Percentiles rank a stretch among this genome's conserved stretches.
Evolutionary conservation across 2,113 vertebrate species (phyloP).

Genomic region (Herpetotheres cachinnans): DNA sequence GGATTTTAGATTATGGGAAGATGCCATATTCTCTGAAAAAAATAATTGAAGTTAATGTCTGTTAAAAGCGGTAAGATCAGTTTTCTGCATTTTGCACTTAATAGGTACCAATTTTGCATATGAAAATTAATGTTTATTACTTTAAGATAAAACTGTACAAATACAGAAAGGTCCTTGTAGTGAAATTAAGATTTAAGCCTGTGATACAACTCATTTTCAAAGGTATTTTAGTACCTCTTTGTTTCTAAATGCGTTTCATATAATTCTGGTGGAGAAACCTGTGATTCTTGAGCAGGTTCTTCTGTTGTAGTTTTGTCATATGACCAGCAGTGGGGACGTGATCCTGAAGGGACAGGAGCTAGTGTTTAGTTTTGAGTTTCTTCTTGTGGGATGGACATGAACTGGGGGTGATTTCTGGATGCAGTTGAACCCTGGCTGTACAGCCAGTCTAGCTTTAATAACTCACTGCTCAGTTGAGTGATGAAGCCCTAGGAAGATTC

Average conservation of each 20-base stretch:
- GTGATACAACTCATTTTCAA: neutral
- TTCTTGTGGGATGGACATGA: neutral
- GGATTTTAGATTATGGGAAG: neutral
- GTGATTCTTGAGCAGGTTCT: neutral
- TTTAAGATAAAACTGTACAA: neutral
- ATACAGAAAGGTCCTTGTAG: neutral
- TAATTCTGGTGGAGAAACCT: neutral
- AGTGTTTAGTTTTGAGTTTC: neutral
- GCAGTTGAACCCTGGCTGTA: neutral
- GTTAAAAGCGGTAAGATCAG: neutral
- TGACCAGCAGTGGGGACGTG: neutral
- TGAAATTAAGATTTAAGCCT: neutral
- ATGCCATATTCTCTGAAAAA: neutral
- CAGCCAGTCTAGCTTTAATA: neutral
- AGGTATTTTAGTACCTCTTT: neutral
- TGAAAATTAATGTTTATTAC: neutral
- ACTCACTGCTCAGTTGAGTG: neutral
- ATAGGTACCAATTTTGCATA: neutral
- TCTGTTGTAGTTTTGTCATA: neutral
- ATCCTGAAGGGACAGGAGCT: neutral
- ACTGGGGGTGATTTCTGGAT: neutral
- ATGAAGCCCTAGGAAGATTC: neutral
- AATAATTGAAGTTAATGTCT: neutral
- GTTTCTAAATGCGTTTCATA: neutral
- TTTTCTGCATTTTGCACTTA: neutral